Base-by-base conservation (phyloP, 1,140 invertebrate species). In the Euwallacea similis region DNA sequence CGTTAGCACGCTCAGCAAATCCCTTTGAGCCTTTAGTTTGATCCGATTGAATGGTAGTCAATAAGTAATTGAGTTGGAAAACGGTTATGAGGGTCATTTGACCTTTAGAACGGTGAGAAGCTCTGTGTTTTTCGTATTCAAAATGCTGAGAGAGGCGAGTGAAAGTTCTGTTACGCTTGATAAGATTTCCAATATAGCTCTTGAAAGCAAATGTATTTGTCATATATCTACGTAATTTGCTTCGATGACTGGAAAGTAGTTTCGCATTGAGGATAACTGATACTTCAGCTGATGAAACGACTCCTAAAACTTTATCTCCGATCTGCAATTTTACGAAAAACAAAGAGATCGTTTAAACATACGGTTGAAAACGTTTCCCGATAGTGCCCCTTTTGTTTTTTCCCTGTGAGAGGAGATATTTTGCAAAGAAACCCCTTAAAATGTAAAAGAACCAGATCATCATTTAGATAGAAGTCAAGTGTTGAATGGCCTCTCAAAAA, bases 61-160 rank as follows among this genome's bases (percentile, higher is more conserved):
- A 65, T 65, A 53, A 65, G 63, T 53, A 65, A 65, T 65, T 65
- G 63, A 65, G 63, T 63, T 47, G 60, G 42, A 47, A 63, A 63
- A 42, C 13, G 43, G 44, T 44, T 63, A 46, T 63, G 43, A 33
- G 21, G 21, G 21, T 33, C 21, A 33, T 33, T 33, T 4, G 21
- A 33, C 21, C 21, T 33, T 33, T 56, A 33, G 16, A 16, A 41
- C 6, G 46, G 46, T 50, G 9, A 11, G 46, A 50, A 50, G 9
- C 9, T 50, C 46, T 50, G 1, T 50, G 13, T 50, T 50, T 50
- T 50, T 50, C 46, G 9, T 50, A 11, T 50, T 50, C 9, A 50
- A 50, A 11, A 50, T 50, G 46, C 46, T 50, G 13, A 50, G 46
- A 13, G 46, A 11, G 9, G 13, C 46, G 13, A 50, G 9, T 50